Conservation (phyloP, 2,113 vertebrate species). For the Sphyrna mokarran region DNA sequence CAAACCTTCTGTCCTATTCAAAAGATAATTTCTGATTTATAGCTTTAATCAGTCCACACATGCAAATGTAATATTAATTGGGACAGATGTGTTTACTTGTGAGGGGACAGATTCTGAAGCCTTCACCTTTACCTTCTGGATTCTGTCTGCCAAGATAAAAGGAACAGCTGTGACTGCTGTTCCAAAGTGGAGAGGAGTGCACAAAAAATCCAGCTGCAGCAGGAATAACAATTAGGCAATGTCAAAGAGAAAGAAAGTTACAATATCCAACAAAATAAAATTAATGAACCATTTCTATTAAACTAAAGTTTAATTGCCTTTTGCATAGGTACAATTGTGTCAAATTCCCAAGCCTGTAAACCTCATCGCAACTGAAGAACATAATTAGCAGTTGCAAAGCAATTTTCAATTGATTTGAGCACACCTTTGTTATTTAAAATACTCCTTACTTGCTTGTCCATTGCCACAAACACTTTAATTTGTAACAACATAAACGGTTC, state of each 20-base stretch:
- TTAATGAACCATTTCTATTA: not conserved
- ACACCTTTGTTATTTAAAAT: not conserved
- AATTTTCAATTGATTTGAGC: not conserved
- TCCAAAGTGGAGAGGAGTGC: not conserved
- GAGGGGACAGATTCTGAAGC: not conserved
- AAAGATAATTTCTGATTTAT: not conserved
- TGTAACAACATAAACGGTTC: not conserved
- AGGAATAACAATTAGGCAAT: not conserved
- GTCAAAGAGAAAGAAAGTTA: not conserved
- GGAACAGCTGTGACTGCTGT: not conserved
- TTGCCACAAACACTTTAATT: not conserved
- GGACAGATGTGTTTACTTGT: constrained; percentile 3
- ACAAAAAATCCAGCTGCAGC: not conserved
- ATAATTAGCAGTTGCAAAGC: not conserved
- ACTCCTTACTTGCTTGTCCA: not conserved
- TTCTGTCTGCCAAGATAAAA: not conserved
- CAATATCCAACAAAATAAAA: not conserved
- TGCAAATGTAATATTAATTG: not conserved
- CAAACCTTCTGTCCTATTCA: not conserved
- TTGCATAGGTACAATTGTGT: not conserved
- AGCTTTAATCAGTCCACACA: not conserved
- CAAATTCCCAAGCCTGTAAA: not conserved
- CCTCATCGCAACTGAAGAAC: not conserved
- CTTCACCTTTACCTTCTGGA: not conserved
- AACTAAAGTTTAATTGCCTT: not conserved